phyloP scores from a whole-genome alignment of 1,140 invertebrate genomes.

The Popillia japonica region DNA sequence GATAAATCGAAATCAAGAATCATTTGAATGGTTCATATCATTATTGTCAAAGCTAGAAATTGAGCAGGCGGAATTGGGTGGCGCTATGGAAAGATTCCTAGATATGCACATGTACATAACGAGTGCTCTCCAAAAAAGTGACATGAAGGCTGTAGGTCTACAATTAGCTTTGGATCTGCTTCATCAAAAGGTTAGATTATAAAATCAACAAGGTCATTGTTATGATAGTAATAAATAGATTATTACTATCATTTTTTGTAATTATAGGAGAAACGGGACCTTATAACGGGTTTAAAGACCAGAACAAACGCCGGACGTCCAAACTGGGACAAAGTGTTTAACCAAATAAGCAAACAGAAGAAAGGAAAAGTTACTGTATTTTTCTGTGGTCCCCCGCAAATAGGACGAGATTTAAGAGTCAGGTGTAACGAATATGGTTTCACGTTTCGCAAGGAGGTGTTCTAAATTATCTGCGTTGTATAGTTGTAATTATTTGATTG shows the following conservation, averaged over 20 bases:
- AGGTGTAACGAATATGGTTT: conserved; percentile 93
- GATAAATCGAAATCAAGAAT: conserved; percentile 96
- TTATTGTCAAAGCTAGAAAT: conserved; percentile 92
- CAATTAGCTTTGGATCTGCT: conserved; percentile 91
- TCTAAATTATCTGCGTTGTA: conserved; percentile 65
- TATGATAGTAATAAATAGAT: neutral
- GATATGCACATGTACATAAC: conserved; percentile 99
- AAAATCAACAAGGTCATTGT: neutral
- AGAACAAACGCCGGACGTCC: conserved; percentile 92
- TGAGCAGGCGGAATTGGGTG: conserved; percentile 88
- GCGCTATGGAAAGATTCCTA: conserved; percentile 85
- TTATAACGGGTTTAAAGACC: conserved; percentile 93
- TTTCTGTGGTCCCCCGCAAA: conserved; percentile 91
- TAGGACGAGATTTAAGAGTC: conserved; percentile 80
- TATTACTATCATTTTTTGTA: conserved; percentile 19
- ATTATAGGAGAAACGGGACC: conserved; percentile 85
- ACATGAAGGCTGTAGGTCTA: conserved; percentile 94
- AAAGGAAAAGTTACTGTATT: conserved; percentile 95
- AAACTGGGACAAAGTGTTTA: conserved; percentile 95
- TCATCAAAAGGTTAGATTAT: conserved; percentile 74
- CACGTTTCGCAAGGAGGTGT: conserved; percentile 90
- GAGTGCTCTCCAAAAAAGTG: conserved; percentile 87
- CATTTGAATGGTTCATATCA: conserved; percentile 98
- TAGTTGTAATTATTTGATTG: neutral
- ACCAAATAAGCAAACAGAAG: conserved; percentile 81